phyloP scores from a whole-genome alignment of 2,888 invertebrate genomes.

The Clusia tigrina region DNA sequence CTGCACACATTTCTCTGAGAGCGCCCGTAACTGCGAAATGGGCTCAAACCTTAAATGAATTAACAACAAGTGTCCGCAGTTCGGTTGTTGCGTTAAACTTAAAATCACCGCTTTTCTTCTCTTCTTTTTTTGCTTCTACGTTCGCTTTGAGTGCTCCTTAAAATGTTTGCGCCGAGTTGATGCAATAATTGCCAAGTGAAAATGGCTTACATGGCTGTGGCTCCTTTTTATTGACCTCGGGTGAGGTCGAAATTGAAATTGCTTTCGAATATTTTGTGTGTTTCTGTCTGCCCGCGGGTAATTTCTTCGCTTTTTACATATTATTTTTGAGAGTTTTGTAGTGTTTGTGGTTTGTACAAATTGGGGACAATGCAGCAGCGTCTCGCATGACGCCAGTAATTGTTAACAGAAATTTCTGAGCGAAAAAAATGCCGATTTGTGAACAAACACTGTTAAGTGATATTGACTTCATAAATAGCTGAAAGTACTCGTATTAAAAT shows the following conservation, averaged over 20 bases:
- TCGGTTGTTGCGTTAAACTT: slow-evolving; percentile 22
- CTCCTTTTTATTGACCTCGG: not conserved
- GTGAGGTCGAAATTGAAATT: slow-evolving; percentile 6
- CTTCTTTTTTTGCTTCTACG: not conserved
- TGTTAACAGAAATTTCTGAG: slow-evolving; percentile 3
- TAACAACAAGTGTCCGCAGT: slow-evolving; percentile 10
- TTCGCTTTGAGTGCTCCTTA: not conserved
- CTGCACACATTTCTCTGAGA: not conserved
- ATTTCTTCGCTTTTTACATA: not conserved
- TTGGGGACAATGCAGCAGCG: not conserved
- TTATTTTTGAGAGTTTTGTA: not conserved
- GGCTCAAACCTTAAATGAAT: slow-evolving; percentile 13
- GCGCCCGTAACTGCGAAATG: not conserved
- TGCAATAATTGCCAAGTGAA: slow-evolving; percentile 8
- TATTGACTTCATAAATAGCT: no score
- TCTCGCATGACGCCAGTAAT: not conserved
- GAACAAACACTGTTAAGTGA: no score
- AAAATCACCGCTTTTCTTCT: slow-evolving; percentile 22
- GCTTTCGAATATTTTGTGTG: not conserved
- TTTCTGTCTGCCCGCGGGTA: not conserved
- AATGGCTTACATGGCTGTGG: not conserved
- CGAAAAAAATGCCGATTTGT: not conserved
- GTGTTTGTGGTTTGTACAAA: not conserved
- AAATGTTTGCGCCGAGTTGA: not conserved
- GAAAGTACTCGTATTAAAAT: no score